Evolutionary conservation across 2,888 invertebrate species (phyloP).

Genomic region (Nemurella pictetii): DNA sequence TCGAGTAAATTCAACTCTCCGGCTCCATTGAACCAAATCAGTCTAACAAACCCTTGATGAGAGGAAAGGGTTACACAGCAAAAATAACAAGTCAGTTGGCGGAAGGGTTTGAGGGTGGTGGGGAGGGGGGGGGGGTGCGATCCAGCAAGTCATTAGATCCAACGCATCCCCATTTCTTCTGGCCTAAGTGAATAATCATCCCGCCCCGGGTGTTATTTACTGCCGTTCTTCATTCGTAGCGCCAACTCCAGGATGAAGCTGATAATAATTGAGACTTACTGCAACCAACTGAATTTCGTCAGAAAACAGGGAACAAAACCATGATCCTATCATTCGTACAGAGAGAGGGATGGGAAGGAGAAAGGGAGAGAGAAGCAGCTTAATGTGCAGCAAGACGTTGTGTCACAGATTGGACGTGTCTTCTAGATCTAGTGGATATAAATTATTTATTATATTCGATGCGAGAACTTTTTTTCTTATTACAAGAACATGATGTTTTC

Average conservation of each 20-base stretch:
- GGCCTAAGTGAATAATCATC: slow-evolving; percentile 12
- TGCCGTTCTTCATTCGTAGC: background rate
- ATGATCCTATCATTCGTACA: background rate
- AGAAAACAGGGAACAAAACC: background rate
- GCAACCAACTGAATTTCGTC: background rate
- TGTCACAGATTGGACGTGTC: too few species aligned
- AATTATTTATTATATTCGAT: too few species aligned
- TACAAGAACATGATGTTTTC: too few species aligned
- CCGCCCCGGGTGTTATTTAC: slow-evolving; percentile 1
- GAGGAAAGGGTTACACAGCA: background rate
- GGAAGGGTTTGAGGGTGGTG: too few species aligned
- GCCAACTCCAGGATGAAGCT: background rate
- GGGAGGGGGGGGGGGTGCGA: background rate
- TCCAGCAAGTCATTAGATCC: slow-evolving; percentile 2
- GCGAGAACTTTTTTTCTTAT: too few species aligned
- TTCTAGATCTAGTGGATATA: too few species aligned
- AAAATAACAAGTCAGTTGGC: background rate
- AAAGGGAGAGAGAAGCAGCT: slow-evolving; percentile 11
- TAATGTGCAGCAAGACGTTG: too few species aligned
- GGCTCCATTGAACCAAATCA: background rate
- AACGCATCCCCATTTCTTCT: background rate
- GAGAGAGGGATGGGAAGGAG: slow-evolving; percentile 2
- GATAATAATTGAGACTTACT: slow-evolving; percentile 14
- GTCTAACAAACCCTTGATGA: background rate
- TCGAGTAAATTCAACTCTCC: background rate